Evolutionary conservation across 2,797 vertebrate species (phyloP).

Genomic region (Taeniopygia guttata): DNA sequence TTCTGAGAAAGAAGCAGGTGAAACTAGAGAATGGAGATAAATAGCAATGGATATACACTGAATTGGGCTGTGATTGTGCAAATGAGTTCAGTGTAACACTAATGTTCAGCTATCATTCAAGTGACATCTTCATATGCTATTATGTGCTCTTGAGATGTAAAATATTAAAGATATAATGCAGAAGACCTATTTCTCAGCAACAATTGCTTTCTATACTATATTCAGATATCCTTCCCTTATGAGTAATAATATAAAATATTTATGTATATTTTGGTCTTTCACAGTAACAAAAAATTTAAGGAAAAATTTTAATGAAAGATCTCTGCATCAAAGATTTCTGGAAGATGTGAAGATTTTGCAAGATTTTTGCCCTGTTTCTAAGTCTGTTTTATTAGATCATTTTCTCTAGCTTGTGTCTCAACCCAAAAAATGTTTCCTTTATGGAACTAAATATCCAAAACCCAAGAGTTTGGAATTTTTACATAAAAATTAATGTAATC

Average conservation of each 20-base stretch:
- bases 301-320: background rate
- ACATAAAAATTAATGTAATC: background rate
- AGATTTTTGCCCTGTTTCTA: background rate
- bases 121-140: background rate
- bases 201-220: background rate
- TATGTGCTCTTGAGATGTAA: background rate
- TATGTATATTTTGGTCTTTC: background rate
- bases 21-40: constrained; percentile 70
- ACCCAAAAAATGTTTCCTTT: background rate
- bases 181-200: background rate
- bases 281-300: background rate
- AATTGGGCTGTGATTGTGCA: constrained; percentile 65
- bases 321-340: background rate
- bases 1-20: constrained; percentile 64
- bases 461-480: background rate
- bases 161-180: background rate
- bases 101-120: constrained; percentile 49
- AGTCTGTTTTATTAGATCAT: background rate
- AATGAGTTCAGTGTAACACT: constrained; percentile 49
- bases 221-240: background rate
- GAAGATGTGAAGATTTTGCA: background rate
- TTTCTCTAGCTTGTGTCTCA: background rate
- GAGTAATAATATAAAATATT: background rate
- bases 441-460: background rate
- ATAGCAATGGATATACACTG: constrained; percentile 30